Evolutionary conservation across 2,888 invertebrate genomes (phyloP).

Genomic region (Rhyacophila evoluta): DNA sequence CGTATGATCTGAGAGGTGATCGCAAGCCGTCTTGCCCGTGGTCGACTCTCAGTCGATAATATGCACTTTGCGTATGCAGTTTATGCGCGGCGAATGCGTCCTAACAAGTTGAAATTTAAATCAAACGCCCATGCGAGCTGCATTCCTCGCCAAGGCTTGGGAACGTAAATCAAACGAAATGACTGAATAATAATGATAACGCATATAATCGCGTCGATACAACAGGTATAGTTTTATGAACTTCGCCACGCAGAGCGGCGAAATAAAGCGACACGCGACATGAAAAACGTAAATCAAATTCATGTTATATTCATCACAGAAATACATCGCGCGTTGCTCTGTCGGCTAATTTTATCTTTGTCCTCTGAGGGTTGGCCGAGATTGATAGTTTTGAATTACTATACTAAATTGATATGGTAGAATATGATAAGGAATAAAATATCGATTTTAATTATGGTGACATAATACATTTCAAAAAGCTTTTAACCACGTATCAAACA

Average conservation of each 20-base stretch:
- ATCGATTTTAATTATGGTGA: no score
- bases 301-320: no score
- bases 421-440: no score
- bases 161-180: constrained; percentile 37
- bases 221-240: not conserved
- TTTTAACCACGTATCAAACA: no score
- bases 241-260: not conserved
- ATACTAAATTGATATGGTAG: no score
- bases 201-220: constrained; percentile 1
- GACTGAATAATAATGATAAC: constrained; percentile 24
- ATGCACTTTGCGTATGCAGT: constrained; percentile 29
- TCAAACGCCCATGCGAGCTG: constrained; percentile 48
- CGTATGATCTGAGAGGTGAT: not conserved
- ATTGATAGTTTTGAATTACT: no score
- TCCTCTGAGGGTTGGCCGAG: no score
- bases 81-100: constrained; percentile 30
- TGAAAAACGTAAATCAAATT: no score
- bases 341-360: no score
- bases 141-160: constrained; percentile 33
- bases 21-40: not conserved
- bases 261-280: not conserved
- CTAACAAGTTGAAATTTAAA: constrained; percentile 50
- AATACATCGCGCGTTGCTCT: no score
- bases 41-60: not conserved
- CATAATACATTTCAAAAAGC: no score